Conservation (phyloP, 2,797 vertebrate species). For the Eutrigla gurnardus region DNA sequence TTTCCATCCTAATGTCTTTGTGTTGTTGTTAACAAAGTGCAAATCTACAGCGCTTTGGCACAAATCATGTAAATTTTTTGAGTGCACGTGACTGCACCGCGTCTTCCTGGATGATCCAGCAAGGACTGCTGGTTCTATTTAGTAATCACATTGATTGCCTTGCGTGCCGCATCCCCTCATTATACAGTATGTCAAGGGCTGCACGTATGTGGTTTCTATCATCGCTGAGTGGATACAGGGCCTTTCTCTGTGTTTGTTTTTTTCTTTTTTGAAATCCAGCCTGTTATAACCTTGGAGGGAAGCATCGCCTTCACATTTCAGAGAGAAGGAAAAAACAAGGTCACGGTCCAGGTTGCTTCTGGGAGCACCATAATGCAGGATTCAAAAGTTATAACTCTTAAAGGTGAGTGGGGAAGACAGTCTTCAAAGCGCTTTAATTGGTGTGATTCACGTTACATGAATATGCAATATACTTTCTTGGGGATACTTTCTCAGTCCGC, state of each 20-base stretch:
- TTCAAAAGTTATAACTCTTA: constrained; percentile 92
- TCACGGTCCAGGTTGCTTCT: constrained; percentile 94
- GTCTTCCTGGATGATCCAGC: constrained; percentile 41
- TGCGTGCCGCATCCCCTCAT: constrained; percentile 59
- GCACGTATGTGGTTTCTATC: constrained; percentile 44
- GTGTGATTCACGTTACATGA: constrained; percentile 59
- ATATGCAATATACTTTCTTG: constrained; percentile 67
- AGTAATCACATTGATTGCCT: constrained; percentile 66
- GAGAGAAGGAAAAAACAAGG: constrained; percentile 87
- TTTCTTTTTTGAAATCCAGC: constrained; percentile 84
- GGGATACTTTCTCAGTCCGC: constrained; percentile 51
- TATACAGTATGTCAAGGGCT: constrained; percentile 69
- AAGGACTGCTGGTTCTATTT: constrained; percentile 55
- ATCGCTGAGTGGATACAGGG: constrained; percentile 17
- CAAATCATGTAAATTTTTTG: constrained; percentile 41
- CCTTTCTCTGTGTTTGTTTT: constrained; percentile 43
- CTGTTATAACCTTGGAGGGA: constrained; percentile 94
- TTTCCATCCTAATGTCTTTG: constrained; percentile 30
- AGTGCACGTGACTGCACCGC: constrained; percentile 20
- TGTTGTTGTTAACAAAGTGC: constrained; percentile 30
- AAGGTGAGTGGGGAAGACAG: constrained; percentile 83
- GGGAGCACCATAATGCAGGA: constrained; percentile 92
- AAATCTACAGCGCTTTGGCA: constrained; percentile 43
- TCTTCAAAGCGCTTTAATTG: constrained; percentile 74
- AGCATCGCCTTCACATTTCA: constrained; percentile 90